These are phyloP conservation scores for Alviniconcha marisindica DNA, from an alignment of 1,140 invertebrate species.

Conservation along the genomic window DNA sequence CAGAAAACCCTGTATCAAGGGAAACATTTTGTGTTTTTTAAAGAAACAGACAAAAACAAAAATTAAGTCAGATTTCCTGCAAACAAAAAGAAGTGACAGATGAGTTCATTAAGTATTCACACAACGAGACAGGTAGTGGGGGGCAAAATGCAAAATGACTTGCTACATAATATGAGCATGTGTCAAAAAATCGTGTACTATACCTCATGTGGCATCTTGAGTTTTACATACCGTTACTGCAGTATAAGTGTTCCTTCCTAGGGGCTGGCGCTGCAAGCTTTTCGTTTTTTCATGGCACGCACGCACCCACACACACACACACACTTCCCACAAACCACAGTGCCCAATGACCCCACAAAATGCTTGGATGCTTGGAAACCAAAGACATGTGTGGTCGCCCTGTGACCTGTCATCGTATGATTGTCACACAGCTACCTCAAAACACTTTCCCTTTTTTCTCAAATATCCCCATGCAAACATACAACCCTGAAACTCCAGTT, in stretches of 20 bases:
- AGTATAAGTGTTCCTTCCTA: constrained; percentile 27
- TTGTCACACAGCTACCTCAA: too few relatives aligned
- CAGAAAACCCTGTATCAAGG: too few relatives aligned
- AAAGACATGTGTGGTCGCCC: too few relatives aligned
- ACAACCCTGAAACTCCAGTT: too few relatives aligned
- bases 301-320: constrained; percentile 19
- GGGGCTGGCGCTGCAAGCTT: constrained; percentile 19
- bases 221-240: constrained; percentile 40
- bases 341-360: too few relatives aligned
- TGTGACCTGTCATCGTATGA: too few relatives aligned
- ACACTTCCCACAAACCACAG: neutral
- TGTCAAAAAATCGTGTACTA: constrained; percentile 39
- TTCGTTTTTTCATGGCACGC: neutral
- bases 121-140: neutral
- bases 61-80: neutral
- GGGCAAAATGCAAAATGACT: constrained; percentile 20
- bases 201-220: constrained; percentile 34
- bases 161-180: constrained; percentile 36
- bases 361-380: too few relatives aligned
- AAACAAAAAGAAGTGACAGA: neutral
- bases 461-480: too few relatives aligned
- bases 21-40: too few relatives aligned
- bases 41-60: neutral
- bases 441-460: too few relatives aligned
- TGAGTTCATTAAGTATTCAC: neutral